Conservation (phyloP, 1,140 invertebrate species). For the Pseudomyrmex cubaensis region DNA sequence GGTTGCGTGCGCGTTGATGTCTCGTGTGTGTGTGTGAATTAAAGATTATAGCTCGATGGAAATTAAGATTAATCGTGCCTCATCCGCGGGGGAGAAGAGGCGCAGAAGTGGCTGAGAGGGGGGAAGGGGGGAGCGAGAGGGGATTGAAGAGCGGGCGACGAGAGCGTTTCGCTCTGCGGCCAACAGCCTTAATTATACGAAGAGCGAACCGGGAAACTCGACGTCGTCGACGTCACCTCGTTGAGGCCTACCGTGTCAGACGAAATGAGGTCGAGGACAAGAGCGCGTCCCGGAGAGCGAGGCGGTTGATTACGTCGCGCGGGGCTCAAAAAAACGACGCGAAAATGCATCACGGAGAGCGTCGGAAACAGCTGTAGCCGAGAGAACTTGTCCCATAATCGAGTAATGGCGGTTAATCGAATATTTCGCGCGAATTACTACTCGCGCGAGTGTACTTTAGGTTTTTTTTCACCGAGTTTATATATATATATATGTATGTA, state of each 20-base stretch:
- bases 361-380: neutral
- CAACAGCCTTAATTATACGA: conserved; percentile 77
- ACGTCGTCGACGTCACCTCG: conserved; percentile 54
- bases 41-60: conserved; percentile 81
- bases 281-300: conserved; percentile 24
- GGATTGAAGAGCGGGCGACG: neutral
- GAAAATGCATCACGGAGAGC: neutral
- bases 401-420: conserved; percentile 2
- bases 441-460: neutral
- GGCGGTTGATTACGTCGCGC: neutral
- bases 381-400: neutral
- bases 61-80: conserved; percentile 82
- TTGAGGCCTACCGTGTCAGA: conserved; percentile 59
- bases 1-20: neutral
- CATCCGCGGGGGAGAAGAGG: conserved; percentile 42
- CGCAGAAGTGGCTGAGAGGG: neutral
- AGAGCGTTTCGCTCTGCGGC: conserved; percentile 63
- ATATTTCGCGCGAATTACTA: neutral
- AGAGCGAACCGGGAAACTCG: conserved; percentile 30
- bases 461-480: neutral
- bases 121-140: neutral
- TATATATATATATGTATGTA: no score
- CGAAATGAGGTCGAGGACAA: conserved; percentile 72
- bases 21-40: conserved; percentile 67
- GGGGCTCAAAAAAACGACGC: neutral